phyloP scores from a whole-genome alignment of 2,797 vertebrate genomes.

The Gymnoscopelus braueri region DNA sequence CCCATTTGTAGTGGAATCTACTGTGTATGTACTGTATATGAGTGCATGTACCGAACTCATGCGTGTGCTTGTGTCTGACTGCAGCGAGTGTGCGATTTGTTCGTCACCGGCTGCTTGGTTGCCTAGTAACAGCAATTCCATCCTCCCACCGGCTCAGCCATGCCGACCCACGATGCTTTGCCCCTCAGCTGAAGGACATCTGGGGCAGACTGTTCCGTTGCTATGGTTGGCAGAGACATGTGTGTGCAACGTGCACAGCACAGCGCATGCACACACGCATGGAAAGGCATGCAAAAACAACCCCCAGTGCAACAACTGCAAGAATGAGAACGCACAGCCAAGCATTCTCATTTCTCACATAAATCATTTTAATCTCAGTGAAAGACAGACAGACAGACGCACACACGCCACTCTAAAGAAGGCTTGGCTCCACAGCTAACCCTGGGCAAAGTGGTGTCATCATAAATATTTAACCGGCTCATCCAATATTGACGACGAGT shows the following conservation, averaged over 20 bases:
- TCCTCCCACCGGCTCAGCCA: conserved; percentile 54
- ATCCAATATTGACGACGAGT: conserved; percentile 71
- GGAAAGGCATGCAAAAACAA: not conserved
- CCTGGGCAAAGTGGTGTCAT: conserved; percentile 63
- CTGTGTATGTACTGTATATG: conserved; percentile 24
- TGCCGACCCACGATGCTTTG: conserved; percentile 46
- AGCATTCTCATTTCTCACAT: conserved; percentile 7
- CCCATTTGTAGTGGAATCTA: conserved; percentile 63
- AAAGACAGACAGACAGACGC: conserved; percentile 22
- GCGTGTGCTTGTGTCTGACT: conserved; percentile 24
- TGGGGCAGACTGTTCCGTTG: conserved; percentile 17
- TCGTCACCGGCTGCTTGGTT: conserved; percentile 65
- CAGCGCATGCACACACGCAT: not conserved
- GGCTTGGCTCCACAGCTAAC: conserved; percentile 47
- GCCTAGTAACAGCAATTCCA: conserved; percentile 79
- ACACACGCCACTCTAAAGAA: not conserved
- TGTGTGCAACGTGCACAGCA: not conserved
- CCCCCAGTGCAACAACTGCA: not conserved
- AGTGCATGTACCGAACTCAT: not conserved
- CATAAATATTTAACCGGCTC: conserved; percentile 80
- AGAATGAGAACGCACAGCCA: not conserved
- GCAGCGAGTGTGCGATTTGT: conserved; percentile 40
- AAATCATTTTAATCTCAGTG: not conserved
- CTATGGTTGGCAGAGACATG: not conserved
- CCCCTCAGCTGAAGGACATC: conserved; percentile 53